These are phyloP conservation scores for Zaprionus tsacasi DNA, from an alignment of 1,140 invertebrate species.

Conservation along the genomic window DNA sequence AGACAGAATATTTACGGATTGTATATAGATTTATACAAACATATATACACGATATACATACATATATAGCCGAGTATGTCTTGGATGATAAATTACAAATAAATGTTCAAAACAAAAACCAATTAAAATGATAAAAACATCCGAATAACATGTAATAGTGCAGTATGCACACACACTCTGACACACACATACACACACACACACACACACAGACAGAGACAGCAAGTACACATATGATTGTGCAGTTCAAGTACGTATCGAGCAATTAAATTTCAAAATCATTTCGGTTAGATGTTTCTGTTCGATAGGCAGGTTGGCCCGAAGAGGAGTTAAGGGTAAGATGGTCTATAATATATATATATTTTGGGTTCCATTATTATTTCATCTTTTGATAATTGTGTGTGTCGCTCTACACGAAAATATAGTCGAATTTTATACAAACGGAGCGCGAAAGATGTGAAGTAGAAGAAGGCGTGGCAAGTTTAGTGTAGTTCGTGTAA, in stretches of 20 bases:
- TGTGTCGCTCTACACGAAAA: not conserved
- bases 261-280: slow-evolving; percentile 55
- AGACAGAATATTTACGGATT: slow-evolving; percentile 24
- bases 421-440: slow-evolving; percentile 23
- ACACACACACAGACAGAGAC: not conserved
- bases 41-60: slow-evolving; percentile 11
- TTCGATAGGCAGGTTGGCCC: slow-evolving; percentile 22
- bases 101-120: slow-evolving; percentile 71
- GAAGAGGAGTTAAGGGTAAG: not conserved
- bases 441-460: not conserved
- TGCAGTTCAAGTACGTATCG: slow-evolving; percentile 40
- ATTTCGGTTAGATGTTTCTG: slow-evolving; percentile 32
- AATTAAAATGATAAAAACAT: slow-evolving; percentile 66
- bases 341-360: slow-evolving; percentile 20
- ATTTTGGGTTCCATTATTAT: slow-evolving; percentile 8
- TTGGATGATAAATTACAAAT: slow-evolving; percentile 72
- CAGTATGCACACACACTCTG: not conserved
- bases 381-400: slow-evolving; percentile 8
- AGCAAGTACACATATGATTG: not conserved
- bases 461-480: not conserved
- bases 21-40: slow-evolving; percentile 26
- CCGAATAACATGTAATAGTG: slow-evolving; percentile 37
- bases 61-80: slow-evolving; percentile 41
- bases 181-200: not conserved
- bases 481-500: slow-evolving; percentile 3